Conservation (phyloP, 2,113 vertebrate species). For the Fregata magnificens region DNA sequence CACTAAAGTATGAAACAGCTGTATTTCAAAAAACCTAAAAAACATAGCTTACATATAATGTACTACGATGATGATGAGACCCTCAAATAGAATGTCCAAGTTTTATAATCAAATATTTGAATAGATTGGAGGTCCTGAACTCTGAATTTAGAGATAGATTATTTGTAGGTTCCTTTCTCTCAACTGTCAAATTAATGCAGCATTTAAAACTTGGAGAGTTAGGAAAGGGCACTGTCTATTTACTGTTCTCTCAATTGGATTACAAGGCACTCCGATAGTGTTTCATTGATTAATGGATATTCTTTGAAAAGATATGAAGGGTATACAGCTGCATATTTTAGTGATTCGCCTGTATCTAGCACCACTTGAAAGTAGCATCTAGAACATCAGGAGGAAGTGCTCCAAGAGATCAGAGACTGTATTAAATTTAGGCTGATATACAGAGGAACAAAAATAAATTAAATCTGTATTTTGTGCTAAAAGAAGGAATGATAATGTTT, state of each 20-base stretch:
- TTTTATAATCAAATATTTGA: not conserved
- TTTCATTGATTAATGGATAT: not conserved
- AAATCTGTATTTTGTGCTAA: not conserved
- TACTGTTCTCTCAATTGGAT: not conserved
- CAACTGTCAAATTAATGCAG: not conserved
- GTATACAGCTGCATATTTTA: not conserved
- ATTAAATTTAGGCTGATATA: not conserved
- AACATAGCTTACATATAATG: not conserved
- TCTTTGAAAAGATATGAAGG: not conserved
- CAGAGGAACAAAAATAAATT: not conserved
- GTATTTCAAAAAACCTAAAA: not conserved
- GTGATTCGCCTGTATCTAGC: not conserved
- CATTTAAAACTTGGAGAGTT: not conserved
- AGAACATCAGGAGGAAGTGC: not conserved
- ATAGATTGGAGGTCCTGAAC: not conserved
- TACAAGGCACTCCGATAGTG: not conserved
- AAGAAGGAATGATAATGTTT: not conserved
- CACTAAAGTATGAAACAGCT: not conserved
- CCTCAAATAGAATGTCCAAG: not conserved
- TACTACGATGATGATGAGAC: not conserved
- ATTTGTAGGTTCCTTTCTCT: not conserved
- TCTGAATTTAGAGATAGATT: not conserved
- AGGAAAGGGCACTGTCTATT: not conserved
- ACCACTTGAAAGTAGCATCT: not conserved
- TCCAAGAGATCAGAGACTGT: not conserved